Percentiles rank a stretch among this genome's conserved stretches.
Evolutionary conservation across 2,113 vertebrate genomes (phyloP).

Genomic region (Oreochromis niloticus): DNA sequence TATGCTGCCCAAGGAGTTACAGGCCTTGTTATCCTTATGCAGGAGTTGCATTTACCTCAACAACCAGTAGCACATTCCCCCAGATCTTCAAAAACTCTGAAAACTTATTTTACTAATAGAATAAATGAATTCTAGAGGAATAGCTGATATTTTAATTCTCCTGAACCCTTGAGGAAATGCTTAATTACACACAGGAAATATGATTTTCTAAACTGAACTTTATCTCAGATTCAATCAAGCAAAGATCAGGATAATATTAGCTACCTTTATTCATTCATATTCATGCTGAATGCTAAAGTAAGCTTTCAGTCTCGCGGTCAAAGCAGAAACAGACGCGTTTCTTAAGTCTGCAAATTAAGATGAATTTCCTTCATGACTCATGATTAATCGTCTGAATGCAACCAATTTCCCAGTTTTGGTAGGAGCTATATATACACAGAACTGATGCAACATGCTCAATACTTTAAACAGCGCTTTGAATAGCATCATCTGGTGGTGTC

Average conservation of each 20-base stretch:
- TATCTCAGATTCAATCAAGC: not conserved
- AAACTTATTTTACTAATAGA: not conserved
- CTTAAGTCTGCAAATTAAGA: not conserved
- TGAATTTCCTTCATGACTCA: not conserved
- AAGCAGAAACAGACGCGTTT: not conserved
- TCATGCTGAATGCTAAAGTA: not conserved
- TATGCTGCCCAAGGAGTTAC: constrained; percentile 39
- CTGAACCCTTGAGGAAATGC: not conserved
- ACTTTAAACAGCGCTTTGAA: constrained; percentile 23
- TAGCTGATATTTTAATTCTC: not conserved
- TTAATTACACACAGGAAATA: not conserved
- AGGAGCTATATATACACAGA: not conserved
- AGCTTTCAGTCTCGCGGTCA: not conserved
- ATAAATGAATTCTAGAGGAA: not conserved
- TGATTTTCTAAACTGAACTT: not conserved
- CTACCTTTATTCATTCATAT: not conserved
- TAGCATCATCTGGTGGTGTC: constrained; percentile 36
- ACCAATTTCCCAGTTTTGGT: not conserved
- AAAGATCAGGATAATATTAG: not conserved
- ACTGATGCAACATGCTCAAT: constrained; percentile 40
- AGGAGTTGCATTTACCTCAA: constrained; percentile 37
- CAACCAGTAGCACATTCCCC: not conserved
- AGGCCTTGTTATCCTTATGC: constrained; percentile 36
- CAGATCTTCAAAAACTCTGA: not conserved
- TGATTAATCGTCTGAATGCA: not conserved